Evolutionary conservation across 2,888 invertebrate genomes (phyloP).

Genomic region (Erannis defoliaria): DNA sequence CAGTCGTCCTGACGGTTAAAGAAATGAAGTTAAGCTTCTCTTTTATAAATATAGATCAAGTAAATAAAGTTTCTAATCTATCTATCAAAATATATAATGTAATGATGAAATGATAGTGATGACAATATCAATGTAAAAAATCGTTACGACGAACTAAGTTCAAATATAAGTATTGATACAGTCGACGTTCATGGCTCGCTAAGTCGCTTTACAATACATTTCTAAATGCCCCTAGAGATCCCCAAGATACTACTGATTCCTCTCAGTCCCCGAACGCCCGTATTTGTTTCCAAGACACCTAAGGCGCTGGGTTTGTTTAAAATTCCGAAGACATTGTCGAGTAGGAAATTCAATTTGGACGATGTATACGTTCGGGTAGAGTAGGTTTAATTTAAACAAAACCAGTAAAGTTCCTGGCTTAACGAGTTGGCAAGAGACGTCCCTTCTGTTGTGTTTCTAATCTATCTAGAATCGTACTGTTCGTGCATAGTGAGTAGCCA

Average conservation of each 20-base stretch:
- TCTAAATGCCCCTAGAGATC: slow-evolving; percentile 1
- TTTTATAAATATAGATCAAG: too few relatives aligned
- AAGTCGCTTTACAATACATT: slow-evolving; percentile 1
- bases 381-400: slow-evolving; percentile 66
- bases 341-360: slow-evolving; percentile 59
- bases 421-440: slow-evolving; percentile 58
- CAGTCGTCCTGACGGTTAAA: too few relatives aligned
- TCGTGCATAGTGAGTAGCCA: slow-evolving; percentile 29
- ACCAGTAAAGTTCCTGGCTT: slow-evolving; percentile 63
- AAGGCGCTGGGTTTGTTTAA: slow-evolving; percentile 48
- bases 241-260: slow-evolving; percentile 22
- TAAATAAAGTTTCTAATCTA: too few relatives aligned
- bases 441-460: slow-evolving; percentile 56
- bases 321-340: slow-evolving; percentile 50
- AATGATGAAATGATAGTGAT: too few relatives aligned
- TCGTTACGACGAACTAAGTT: not conserved
- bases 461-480: slow-evolving; percentile 44
- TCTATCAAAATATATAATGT: too few relatives aligned
- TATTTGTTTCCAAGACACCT: slow-evolving; percentile 49
- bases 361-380: slow-evolving; percentile 48
- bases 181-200: not conserved
- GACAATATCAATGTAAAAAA: too few relatives aligned
- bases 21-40: too few relatives aligned
- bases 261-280: slow-evolving; percentile 23
- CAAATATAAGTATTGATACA: not conserved